Conservation (phyloP, 64 coral and sea anemone species). For the Catalaphyllia jardinei region DNA sequence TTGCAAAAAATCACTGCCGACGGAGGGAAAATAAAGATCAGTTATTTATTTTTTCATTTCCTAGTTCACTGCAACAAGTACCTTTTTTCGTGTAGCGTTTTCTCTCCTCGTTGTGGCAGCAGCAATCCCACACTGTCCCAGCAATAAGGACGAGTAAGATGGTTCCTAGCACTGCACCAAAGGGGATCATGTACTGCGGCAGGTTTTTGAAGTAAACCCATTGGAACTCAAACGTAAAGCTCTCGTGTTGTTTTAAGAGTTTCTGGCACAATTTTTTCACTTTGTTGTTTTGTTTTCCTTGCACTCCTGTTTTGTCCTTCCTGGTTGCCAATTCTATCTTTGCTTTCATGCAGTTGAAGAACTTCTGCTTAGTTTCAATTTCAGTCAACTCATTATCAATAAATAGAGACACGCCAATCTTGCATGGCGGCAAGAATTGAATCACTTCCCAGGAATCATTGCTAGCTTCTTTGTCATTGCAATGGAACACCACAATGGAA, state of each 20-base stretch:
- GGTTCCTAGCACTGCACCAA: background rate
- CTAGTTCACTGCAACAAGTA: too few species aligned
- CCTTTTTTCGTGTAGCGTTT: background rate
- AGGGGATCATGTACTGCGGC: background rate
- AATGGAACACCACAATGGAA: background rate
- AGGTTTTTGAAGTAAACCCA: background rate
- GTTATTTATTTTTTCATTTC: too few species aligned
- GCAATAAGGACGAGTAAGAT: background rate
- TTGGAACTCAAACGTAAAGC: background rate
- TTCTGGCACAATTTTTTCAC: background rate
- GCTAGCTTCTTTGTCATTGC: background rate
- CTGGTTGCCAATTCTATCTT: background rate
- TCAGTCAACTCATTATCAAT: background rate
- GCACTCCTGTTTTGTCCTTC: background rate
- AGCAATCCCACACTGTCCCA: background rate
- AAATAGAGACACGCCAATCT: background rate
- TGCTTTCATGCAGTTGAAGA: background rate
- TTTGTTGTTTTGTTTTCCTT: background rate
- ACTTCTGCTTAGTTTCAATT: background rate
- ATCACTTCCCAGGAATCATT: background rate
- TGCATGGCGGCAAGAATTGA: background rate
- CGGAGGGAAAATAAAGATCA: too few species aligned
- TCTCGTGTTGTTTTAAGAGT: background rate
- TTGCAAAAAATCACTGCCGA: too few species aligned
- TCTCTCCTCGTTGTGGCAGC: background rate